Conservation (phyloP, 2,113 vertebrate genomes). For the Oxyura jamaicensis region DNA sequence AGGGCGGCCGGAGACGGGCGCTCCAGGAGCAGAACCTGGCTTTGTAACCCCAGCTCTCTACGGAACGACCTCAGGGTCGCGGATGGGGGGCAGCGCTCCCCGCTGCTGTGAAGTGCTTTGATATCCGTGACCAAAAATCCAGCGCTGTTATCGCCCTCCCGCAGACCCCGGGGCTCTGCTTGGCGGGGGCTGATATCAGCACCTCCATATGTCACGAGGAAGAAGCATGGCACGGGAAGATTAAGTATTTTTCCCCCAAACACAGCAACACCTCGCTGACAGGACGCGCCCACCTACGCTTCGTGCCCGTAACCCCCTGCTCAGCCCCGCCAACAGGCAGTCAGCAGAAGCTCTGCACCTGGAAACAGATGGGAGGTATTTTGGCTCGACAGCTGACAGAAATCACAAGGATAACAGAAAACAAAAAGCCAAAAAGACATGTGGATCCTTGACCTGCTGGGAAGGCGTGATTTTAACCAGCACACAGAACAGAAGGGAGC, state of each 20-base stretch:
- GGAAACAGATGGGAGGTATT: neutral
- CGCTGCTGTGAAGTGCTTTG: fast-evolving
- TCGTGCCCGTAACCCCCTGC: neutral
- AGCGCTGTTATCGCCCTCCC: neutral
- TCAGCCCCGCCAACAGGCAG: too few species aligned
- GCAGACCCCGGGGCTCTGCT: neutral
- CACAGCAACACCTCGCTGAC: fast-evolving
- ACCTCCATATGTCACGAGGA: fast-evolving
- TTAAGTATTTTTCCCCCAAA: neutral
- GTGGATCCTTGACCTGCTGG: neutral
- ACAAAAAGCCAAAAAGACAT: neutral
- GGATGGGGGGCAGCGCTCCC: fast-evolving
- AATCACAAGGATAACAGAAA: neutral
- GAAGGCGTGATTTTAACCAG: neutral
- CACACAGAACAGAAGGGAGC: neutral
- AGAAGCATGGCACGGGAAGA: neutral
- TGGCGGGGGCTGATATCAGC: fast-evolving
- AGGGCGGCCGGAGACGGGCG: too few species aligned
- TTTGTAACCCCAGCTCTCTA: neutral
- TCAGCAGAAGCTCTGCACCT: neutral
- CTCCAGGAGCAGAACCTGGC: neutral
- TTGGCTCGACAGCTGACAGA: neutral
- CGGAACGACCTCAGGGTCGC: fast-evolving
- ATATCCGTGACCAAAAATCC: fast-evolving
- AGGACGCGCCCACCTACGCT: neutral